A percentile compares a stretch with the other conserved stretches of the same genome.
Evolutionary conservation across 2,113 vertebrate genomes (phyloP).

Genomic region (Notothenia rossii): DNA sequence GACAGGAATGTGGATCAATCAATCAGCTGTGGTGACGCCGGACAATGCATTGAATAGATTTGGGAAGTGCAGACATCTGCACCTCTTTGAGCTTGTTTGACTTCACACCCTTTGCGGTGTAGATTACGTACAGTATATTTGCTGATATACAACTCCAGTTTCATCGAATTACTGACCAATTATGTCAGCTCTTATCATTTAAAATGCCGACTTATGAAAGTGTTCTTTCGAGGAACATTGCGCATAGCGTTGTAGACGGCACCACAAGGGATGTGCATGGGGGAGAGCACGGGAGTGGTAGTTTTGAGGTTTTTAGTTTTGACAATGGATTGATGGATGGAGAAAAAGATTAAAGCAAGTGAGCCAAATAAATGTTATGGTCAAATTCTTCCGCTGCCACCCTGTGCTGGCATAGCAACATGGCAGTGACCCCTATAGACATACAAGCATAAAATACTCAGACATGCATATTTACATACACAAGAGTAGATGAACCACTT

Average conservation of each 20-base stretch:
- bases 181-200: not conserved
- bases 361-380: conserved; percentile 2
- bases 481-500: conserved; percentile 2
- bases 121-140: too few species aligned
- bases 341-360: not conserved
- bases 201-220: not conserved
- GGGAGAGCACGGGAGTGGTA: not conserved
- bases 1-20: not conserved
- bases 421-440: conserved; percentile 10
- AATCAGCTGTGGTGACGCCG: not conserved
- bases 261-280: not conserved
- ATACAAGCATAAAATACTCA: not conserved
- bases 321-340: conserved; percentile 46
- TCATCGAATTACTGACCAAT: not conserved
- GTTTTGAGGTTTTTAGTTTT: conserved; percentile 27
- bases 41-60: not conserved
- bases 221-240: not conserved
- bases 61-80: too few species aligned
- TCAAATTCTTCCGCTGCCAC: conserved; percentile 44
- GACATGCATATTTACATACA: not conserved
- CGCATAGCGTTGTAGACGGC: conserved; percentile 1
- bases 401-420: conserved; percentile 65
- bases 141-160: not conserved
- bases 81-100: not conserved
- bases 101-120: not conserved